Base-by-base conservation (phyloP, 2,113 vertebrate genomes). In the Prunella himalayana region DNA sequence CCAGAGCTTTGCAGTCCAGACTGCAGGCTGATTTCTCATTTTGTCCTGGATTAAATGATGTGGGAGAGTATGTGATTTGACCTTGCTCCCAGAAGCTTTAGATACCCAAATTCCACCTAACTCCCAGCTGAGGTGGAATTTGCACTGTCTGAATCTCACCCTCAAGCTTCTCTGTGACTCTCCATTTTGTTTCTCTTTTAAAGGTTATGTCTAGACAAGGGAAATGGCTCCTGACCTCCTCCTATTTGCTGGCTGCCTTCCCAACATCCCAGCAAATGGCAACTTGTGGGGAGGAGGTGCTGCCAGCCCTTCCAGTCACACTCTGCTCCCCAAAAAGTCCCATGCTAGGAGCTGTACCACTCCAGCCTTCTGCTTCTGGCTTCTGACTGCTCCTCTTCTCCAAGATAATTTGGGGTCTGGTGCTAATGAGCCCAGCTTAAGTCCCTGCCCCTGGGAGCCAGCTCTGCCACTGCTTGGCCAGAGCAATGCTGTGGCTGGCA, bases 151-250 rank as follows among this genome's bases (percentile, higher is more conserved):
- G 83, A 86, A 56, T 81, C 64, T 94, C 51, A 64, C 39, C 47
- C 30, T 75, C 64, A 41, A 49, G 47, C 30, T 95, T 95, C 56
- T 78, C 14, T 90, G 65, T 2, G 9, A 49, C 47, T 93, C 80
- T 88, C 79, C 93, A 90, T 96, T 90, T 94, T 90, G 65, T 88
- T 97, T 96, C 65, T 81, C n/a, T 86, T 95, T 88, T 93, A 95
- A 96, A 95, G 90, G 95, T 96, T 95, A 95, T 83, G 65, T 86
- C 93, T 94, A 81, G 88, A 95, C 9, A 0, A 86, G 60, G 45
- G 86, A 95, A 91, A 92, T 95, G 88, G 79, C 72, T 96, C 45
- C 92, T 93, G 82, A 84, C 76, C 82, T 86, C 69, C 47, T 84
- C 64, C 44, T 90, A 1, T 93, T 91, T 90, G 49, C 85, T 92